Evolutionary conservation across 2,797 vertebrate genomes (phyloP), one percentile per base, ranked within the genome.

Genomic region (Limnodromus scolopaceus): DNA sequence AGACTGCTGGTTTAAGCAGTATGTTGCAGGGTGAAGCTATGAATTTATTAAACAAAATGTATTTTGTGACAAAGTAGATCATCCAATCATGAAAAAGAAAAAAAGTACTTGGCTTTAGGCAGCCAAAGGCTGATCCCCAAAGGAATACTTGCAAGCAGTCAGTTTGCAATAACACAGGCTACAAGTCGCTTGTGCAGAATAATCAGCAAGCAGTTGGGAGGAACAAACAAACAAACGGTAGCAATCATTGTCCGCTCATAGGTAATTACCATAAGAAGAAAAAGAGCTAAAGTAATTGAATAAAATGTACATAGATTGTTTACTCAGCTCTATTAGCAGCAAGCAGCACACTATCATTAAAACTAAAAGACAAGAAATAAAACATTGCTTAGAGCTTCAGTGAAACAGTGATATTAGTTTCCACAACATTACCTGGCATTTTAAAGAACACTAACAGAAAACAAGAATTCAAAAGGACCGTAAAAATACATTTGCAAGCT

Each of bases 261-360:
- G 78, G 82, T 95, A 95, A 96, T 95, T 95, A 93, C 75, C 57
- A 78, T 69, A 89, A 68, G 78, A 93, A 94, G 84, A 93, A 85
- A 92, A 91, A 94, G 84, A 92, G 36, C 39, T 80, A 77, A 93
- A 94, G 86, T 92, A 96, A 96, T 96, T 95, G 91, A 96, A 95
- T 94, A 84, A 94, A 95, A 92, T 93, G 78, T 68, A 68, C 48
- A 28, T 74, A 77, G 81, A 87, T 92, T 94, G 96, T 97, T 95
- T 95, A 80, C 81, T 68, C 78, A 65, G 64, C 84, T 94, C 91
- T 91, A 89, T 92, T 97, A 94, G 49, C 57, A 83, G 38, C 68
- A 77, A 93, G 60, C 41, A 85, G 68, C 66, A 80, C 0, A 0
- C n/a, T 57, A 70, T 79, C 87, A 94, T 95, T 96, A 87, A 76